Conservation (phyloP, 2,888 invertebrate species). For the Watsonalla binaria region DNA sequence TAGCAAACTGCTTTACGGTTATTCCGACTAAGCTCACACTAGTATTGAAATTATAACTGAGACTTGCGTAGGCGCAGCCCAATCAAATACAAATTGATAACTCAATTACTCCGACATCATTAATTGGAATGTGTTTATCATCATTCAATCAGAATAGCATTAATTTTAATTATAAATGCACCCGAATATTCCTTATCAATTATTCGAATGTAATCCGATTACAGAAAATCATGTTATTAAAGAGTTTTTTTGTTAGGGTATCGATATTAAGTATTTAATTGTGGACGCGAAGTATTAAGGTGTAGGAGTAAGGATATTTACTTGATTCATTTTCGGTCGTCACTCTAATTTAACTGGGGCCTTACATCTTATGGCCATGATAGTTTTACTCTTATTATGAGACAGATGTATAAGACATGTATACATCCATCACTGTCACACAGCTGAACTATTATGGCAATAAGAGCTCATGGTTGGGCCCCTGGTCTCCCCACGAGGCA, state of each 20-base stretch:
- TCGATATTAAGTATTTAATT: not conserved
- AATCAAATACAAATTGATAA: not conserved
- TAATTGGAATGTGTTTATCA: not conserved
- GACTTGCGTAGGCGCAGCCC: no score
- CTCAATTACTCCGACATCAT: not conserved
- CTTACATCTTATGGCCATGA: no score
- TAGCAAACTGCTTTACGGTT: no score
- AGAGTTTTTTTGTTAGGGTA: not conserved
- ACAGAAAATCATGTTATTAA: not conserved
- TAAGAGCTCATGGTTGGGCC: no score
- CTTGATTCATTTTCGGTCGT: not conserved
- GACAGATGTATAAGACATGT: no score
- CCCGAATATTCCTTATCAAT: not conserved
- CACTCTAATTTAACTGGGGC: no score
- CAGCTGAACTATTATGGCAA: no score
- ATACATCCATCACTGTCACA: no score
- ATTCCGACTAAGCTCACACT: not conserved
- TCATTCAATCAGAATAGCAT: not conserved
- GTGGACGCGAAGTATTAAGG: not conserved
- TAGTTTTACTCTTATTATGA: no score
- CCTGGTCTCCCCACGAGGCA: no score
- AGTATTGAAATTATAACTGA: no score
- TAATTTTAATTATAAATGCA: not conserved
- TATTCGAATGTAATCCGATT: not conserved
- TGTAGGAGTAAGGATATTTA: not conserved